A percentile compares a stretch with the other conserved stretches of the same genome.
Conservation (phyloP, 2,797 vertebrate genomes). For the Salarias fasciatus region DNA sequence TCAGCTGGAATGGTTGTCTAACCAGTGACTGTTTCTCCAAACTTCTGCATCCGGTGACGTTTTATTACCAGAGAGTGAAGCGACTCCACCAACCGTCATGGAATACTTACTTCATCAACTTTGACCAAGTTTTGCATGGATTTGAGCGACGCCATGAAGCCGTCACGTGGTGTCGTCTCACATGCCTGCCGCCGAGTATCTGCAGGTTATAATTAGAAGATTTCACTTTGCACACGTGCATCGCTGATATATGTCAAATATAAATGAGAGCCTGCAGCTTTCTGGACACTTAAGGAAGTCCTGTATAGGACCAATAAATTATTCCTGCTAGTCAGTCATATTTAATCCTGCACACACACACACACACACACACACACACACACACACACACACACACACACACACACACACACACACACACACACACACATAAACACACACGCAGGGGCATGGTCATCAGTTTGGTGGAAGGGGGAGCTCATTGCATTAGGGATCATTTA, state of each 20-base stretch:
- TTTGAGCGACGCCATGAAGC: too few relatives aligned
- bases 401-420: too few relatives aligned
- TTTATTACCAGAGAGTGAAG: too few relatives aligned
- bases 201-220: slow-evolving; percentile 18
- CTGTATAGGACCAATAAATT: slow-evolving; percentile 48
- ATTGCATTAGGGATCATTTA: slow-evolving; percentile 70
- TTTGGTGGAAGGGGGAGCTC: slow-evolving; percentile 41
- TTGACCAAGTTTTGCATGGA: too few relatives aligned
- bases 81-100: too few relatives aligned
- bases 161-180: neutral
- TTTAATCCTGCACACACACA: slow-evolving; percentile 54
- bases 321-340: slow-evolving; percentile 67
- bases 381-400: too few relatives aligned
- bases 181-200: neutral
- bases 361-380: slow-evolving; percentile 27
- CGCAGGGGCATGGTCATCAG: too few relatives aligned
- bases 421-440: too few relatives aligned
- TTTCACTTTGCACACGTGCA: slow-evolving; percentile 24
- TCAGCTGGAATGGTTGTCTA: too few relatives aligned
- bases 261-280: slow-evolving; percentile 43
- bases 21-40: too few relatives aligned
- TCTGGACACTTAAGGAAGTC: slow-evolving; percentile 23
- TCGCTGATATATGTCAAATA: slow-evolving; percentile 42
- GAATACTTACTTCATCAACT: too few relatives aligned
- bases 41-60: too few relatives aligned